Evolutionary conservation across 2,113 vertebrate genomes (phyloP).

Genomic region (Nicator chloris): DNA sequence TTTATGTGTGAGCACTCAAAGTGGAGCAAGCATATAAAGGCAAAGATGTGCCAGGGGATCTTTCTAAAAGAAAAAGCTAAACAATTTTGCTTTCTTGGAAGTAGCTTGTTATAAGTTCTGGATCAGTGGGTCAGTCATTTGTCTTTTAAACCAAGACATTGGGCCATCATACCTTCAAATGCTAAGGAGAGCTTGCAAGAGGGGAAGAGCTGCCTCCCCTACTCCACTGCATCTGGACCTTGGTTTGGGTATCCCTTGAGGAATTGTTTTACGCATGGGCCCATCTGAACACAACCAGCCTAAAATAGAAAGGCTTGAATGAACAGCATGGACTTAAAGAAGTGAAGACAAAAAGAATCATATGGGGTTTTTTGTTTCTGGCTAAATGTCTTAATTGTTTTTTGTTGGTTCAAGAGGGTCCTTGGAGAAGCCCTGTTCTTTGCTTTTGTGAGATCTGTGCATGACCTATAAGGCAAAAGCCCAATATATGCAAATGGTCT

Average conservation of each 20-base stretch:
- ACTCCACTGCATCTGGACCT: background rate
- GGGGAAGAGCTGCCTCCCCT: background rate
- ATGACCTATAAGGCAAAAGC: background rate
- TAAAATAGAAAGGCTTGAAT: background rate
- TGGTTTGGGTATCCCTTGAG: background rate
- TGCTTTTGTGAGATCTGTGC: background rate
- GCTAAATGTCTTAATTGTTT: background rate
- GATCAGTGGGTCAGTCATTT: background rate
- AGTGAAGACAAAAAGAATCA: background rate
- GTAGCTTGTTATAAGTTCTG: background rate
- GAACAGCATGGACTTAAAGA: background rate
- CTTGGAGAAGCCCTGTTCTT: background rate
- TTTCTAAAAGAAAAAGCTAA: background rate
- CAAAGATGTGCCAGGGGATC: background rate
- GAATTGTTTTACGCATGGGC: background rate
- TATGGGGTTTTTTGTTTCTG: background rate
- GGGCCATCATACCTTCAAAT: background rate
- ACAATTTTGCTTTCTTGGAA: background rate
- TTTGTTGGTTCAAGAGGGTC: background rate
- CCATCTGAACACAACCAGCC: background rate
- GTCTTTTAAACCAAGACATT: background rate
- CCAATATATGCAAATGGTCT: background rate
- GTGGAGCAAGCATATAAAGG: background rate
- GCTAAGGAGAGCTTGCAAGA: rapidly evolving
- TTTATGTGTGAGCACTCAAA: background rate